Base-by-base conservation (phyloP, 2,888 invertebrate genomes). In the Cantharis flavilabris region DNA sequence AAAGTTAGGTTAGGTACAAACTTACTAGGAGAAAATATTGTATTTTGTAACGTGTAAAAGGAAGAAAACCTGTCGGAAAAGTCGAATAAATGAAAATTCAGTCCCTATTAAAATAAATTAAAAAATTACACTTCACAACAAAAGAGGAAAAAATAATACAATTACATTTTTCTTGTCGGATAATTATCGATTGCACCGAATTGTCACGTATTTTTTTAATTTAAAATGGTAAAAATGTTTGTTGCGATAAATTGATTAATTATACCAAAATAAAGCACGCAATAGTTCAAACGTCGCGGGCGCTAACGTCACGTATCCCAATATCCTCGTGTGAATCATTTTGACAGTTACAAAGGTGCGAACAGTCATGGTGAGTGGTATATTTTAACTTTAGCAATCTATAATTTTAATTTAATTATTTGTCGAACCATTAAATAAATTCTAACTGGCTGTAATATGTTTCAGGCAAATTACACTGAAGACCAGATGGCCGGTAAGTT, bases 401-500 rank as follows among this genome's bases (percentile, higher is more conserved):
- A 13, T 13, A 5, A 63, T 65, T 30, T 76, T 33, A 70, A 70
- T 49, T 11, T 69, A 23, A 28, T n/a, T 62, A 74, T 72, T 71
- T 33, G 11, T 28, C 49, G 71, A 69, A 72, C 72, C 11, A 71
- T 62, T 75, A 28, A 75, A 72, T 71, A 49, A 70, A 73, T 70
- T 70, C 49, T 69, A 14, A 72, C 33, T 67, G 23, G 18, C 67
- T 76, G 16, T 82, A 79, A 79, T 84, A 85, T 83, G 81, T 92
- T 92, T 79, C 91, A 96, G 96, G 95, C 95, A 85, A 94, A 94
- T 87, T 96, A 96, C 89, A 93, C 94, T 67, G 96, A 96, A 90
- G 96, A 96, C 90, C 96, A 96, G 92, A 92, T 96, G 90, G 95
- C 96, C 89, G 96, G 96, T 96, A 90, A 95, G 95, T 94, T 85